Percentiles rank a stretch among this genome's conserved stretches.
Conservation (phyloP, 2,888 invertebrate species). For the Tetragonisca angustula region DNA sequence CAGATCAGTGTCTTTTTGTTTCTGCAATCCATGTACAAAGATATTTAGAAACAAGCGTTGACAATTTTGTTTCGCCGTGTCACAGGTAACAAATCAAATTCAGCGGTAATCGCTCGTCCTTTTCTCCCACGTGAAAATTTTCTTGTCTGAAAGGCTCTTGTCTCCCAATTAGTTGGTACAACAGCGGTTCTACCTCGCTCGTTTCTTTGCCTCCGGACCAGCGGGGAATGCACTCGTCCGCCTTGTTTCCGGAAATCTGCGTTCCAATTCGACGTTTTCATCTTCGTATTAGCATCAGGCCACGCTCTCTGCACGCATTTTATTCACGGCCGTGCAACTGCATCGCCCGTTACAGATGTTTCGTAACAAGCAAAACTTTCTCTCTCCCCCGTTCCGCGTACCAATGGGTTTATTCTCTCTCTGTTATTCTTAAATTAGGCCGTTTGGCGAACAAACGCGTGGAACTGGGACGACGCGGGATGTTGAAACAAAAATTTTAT, state of each 20-base stretch:
- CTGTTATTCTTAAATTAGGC: conserved; percentile 35
- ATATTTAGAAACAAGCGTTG: too few relatives aligned
- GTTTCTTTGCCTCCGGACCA: neutral
- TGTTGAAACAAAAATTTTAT: conserved; percentile 39
- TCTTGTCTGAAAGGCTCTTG: too few relatives aligned
- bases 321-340: conserved; percentile 25
- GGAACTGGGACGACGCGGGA: conserved; percentile 34
- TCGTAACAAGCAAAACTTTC: conserved; percentile 57
- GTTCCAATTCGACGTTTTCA: conserved; percentile 9
- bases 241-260: conserved; percentile 1
- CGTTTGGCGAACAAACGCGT: conserved; percentile 35
- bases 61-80: too few relatives aligned
- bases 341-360: conserved; percentile 28
- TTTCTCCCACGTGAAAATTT: too few relatives aligned
- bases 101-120: too few relatives aligned
- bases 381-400: neutral
- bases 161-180: too few relatives aligned
- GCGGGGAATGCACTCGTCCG: neutral
- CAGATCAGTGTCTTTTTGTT: neutral
- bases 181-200: too few relatives aligned
- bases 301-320: conserved; percentile 22
- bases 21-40: too few relatives aligned
- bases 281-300: conserved; percentile 24
- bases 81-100: too few relatives aligned
- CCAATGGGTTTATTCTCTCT: conserved; percentile 37